Conservation (phyloP, 2,888 invertebrate species). For the Cryptops parisi region DNA sequence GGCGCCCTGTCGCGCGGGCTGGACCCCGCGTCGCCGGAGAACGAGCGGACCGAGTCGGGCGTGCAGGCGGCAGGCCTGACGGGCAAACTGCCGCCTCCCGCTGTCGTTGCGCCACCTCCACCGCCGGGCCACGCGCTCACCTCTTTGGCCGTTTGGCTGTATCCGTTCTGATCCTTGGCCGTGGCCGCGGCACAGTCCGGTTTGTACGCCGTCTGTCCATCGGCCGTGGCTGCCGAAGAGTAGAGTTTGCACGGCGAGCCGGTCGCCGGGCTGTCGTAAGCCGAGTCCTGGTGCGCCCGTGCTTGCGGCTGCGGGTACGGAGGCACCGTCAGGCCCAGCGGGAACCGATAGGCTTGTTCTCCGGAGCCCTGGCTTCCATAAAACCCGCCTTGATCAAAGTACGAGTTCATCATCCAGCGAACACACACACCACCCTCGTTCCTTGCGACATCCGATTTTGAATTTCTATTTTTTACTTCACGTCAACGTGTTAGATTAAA, state of each 20-base stretch:
- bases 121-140: slow-evolving; percentile 15
- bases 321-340: slow-evolving; percentile 55
- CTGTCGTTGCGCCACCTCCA: too few species aligned
- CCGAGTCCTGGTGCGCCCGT: slow-evolving; percentile 74
- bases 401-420: slow-evolving; percentile 64
- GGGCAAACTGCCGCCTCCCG: slow-evolving; percentile 44
- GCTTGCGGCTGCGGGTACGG: slow-evolving; percentile 52
- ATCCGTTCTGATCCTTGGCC: slow-evolving; percentile 23
- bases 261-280: slow-evolving; percentile 60
- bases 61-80: slow-evolving; percentile 79
- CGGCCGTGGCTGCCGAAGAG: slow-evolving; percentile 9
- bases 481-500: slow-evolving; percentile 21
- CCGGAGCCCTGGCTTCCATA: slow-evolving; percentile 63
- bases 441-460: slow-evolving; percentile 17
- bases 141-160: slow-evolving; percentile 38
- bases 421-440: slow-evolving; percentile 16
- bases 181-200: slow-evolving; percentile 19
- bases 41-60: slow-evolving; percentile 42
- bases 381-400: slow-evolving; percentile 91
- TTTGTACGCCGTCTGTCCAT: slow-evolving; percentile 20
- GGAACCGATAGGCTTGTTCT: slow-evolving; percentile 60
- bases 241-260: slow-evolving; percentile 20
- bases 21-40: slow-evolving; percentile 33
- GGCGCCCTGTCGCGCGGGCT: slow-evolving; percentile 24
- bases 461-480: slow-evolving; percentile 17